Evolutionary conservation across 2,888 invertebrate genomes (phyloP), one percentile per base, ranked within the genome.

Genomic region (Beris morrisii): DNA sequence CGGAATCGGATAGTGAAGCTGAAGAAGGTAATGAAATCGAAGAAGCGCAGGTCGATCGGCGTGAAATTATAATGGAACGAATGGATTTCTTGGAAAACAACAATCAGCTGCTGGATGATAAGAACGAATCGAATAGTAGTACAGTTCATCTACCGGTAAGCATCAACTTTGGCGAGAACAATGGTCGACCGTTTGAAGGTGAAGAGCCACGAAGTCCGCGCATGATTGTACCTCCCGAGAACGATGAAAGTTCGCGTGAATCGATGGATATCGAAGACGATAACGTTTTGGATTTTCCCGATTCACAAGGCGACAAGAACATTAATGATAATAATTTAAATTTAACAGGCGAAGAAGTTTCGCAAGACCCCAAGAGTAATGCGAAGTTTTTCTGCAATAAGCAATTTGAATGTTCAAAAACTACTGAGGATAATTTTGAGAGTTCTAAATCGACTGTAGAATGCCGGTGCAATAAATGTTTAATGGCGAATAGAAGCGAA

Each of bases 171-270:
- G 70, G 68, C 53, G 68, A 67, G 38, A 66, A 65, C 45, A 68
- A 64, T 54, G 48, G 54, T 28, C 58, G 57, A 11, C 65, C 67
- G 66, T 67, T 65, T 63, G 67, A 65, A 9, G 61, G 55, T 32
- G 65, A 69, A 64, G 65, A 48, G 15, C 46, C 48, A 12, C 28
- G 38, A 6, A 52, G 64, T 15, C 53, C 64, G n/a, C 11, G 53
- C n/a, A 54, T 54, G 5, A 44, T 58, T 38, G 32, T 53, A n/a
- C 66, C 66, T 3, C 69, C 69, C 13, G 69, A 70, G 28, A 71
- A 70, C 56, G 71, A 71, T 64, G 71, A 71, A 38, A 71, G 64
- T 55, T 70, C 70, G 13, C 64, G 70, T 3, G 71, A 71, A 45
- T 70, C 70, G 30, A 70, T 71, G 71, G 70, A 70, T 11, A 69